Conservation (phyloP, 2,888 invertebrate species). For the Nasonovia ribisnigri region DNA sequence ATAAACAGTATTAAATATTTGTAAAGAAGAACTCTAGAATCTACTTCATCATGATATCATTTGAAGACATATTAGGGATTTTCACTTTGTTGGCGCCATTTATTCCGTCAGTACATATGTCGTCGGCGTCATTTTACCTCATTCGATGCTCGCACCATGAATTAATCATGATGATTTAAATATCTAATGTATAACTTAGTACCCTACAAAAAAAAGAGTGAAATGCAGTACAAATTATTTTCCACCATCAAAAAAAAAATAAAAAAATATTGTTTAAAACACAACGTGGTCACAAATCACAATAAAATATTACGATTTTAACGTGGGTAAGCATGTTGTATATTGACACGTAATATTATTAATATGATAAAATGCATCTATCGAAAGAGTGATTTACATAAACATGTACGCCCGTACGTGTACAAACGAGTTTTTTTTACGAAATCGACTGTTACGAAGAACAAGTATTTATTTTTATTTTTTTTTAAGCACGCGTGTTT, state of each 20-base stretch:
- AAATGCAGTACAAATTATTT: neutral
- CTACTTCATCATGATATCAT: neutral
- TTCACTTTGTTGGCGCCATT: neutral
- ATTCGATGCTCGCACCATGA: neutral
- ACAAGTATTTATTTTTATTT: neutral
- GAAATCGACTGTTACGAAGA: neutral
- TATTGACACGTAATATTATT: neutral
- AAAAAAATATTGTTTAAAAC: neutral
- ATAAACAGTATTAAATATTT: neutral
- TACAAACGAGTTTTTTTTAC: neutral
- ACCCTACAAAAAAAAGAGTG: neutral
- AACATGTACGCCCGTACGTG: neutral
- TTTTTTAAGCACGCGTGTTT: neutral
- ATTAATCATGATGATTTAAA: neutral
- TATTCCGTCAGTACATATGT: neutral
- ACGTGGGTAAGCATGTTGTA: neutral
- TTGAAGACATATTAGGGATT: neutral
- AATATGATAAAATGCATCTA: neutral
- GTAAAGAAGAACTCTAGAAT: neutral
- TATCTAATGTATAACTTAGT: neutral
- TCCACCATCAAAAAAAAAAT: neutral
- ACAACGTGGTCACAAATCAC: neutral
- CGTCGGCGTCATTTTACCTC: neutral
- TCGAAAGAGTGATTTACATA: slow-evolving; percentile 4
- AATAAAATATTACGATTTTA: neutral